Evolutionary conservation across 1,140 invertebrate genomes (phyloP), one percentile per base, ranked within the genome.

Genomic region (Nymphalis io): DNA sequence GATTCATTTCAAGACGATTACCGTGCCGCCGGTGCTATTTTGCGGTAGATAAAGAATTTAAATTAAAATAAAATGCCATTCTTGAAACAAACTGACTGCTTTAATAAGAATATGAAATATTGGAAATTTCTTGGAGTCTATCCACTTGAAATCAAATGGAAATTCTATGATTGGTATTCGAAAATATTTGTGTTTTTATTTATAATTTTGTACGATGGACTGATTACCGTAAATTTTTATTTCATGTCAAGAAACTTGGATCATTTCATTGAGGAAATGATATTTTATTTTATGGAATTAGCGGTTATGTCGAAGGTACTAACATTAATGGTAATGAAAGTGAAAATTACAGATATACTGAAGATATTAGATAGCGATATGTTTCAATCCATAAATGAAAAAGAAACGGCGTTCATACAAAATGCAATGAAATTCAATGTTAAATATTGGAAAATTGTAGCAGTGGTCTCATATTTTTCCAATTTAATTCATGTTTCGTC

Each of bases 281-380:
- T 84, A 70, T 83, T 87, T 75, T 85, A 81, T 68, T 84, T 86
- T 15, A 85, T 79, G 3, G 78, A 75, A 57, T 12, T 87, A 8
- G 67, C 78, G 10, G 73, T 80, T 18, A 58, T 72, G 16, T 81
- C 81, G 4, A 89, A 87, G 81, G 79, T 79, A 10, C 63, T 88
- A 6, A 84, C 84, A 3, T 81, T 80, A 67, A 39, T 82, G 15
- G 53, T 80, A 15, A 70, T 76, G 73, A 75, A 63, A 33, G 61
- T 76, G 11, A 81, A 82, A 64, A 76, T 88, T 27, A 62, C 27
- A 16, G 62, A 79, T 39, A 68, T 88, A 33, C 62, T 90, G 6
- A 39, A 68, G 60, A 70, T 72, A 13, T 66, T 90, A 23, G 84
- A 90, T 48, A 79, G 76, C 60, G 74, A 86, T 27, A 74, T 79